Evolutionary conservation across 2,113 vertebrate species (phyloP).

Genomic region (Muscicapa adusta): DNA sequence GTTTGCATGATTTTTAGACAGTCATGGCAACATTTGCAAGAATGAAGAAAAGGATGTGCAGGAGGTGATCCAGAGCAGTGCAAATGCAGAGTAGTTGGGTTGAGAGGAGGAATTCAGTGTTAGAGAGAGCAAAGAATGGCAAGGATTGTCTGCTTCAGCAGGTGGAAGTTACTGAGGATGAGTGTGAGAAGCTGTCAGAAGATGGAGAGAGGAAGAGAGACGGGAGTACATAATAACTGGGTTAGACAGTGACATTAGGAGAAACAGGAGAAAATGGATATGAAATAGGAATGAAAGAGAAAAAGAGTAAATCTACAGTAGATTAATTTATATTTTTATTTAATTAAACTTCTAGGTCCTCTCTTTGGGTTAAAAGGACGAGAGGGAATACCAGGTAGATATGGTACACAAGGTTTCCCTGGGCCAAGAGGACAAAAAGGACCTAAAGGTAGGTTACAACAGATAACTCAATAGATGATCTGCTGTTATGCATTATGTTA

Average conservation of each 20-base stretch:
- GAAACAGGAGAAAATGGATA: neutral
- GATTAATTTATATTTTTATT: neutral
- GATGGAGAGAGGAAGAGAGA: neutral
- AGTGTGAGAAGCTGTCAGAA: neutral
- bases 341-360: constrained; percentile 44
- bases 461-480: neutral
- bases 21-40: neutral
- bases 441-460: constrained; percentile 69
- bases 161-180: neutral
- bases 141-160: neutral
- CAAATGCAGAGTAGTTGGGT: neutral
- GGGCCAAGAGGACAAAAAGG: constrained; percentile 73
- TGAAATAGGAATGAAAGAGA: neutral
- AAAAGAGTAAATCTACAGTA: neutral
- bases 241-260: neutral
- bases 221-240: neutral
- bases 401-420: constrained; percentile 67
- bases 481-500: neutral
- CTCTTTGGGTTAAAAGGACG: constrained; percentile 72
- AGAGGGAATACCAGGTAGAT: constrained; percentile 44
- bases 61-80: neutral
- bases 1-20: neutral
- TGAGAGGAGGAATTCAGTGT: neutral
- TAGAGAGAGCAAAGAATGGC: neutral
- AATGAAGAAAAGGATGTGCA: neutral